Conservation (phyloP, 2,888 invertebrate species). For the Ornithoptera priamus region DNA sequence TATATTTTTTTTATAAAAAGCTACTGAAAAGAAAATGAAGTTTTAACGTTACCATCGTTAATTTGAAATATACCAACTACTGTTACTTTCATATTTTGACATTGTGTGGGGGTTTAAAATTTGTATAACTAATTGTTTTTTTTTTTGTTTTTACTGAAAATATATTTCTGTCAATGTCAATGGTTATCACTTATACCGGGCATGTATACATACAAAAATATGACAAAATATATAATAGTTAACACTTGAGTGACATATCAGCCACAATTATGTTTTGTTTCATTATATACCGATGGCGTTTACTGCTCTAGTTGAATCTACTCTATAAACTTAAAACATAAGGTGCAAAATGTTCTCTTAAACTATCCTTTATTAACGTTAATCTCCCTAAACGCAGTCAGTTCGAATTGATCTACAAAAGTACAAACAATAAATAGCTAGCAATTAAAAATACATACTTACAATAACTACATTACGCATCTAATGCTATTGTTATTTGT, state of each 20-base stretch:
- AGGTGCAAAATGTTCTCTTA: conserved; percentile 67
- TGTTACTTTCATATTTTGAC: not conserved
- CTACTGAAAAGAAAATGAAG: not conserved
- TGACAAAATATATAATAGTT: conserved; percentile 35
- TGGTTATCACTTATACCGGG: conserved; percentile 25
- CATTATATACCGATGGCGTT: not conserved
- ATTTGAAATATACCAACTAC: too few species aligned
- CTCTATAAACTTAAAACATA: conserved; percentile 55
- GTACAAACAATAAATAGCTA: conserved; percentile 69
- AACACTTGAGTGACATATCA: conserved; percentile 20
- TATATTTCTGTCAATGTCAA: conserved; percentile 13
- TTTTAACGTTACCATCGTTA: too few species aligned
- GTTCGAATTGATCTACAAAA: conserved; percentile 71
- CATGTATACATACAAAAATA: conserved; percentile 32
- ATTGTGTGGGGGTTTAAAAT: not conserved
- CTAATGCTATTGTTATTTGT: conserved; percentile 63
- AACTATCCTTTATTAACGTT: conserved; percentile 57
- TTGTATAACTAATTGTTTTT: not conserved
- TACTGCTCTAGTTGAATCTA: conserved; percentile 33
- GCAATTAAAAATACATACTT: conserved; percentile 57
- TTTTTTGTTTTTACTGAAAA: conserved; percentile 11
- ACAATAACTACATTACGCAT: conserved; percentile 53
- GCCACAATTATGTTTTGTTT: conserved; percentile 4
- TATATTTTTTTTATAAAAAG: not conserved
- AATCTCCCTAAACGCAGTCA: conserved; percentile 74